These are phyloP conservation scores for Cherax destructor DNA, from an alignment of 1,140 invertebrate species.

Conservation along the genomic window DNA sequence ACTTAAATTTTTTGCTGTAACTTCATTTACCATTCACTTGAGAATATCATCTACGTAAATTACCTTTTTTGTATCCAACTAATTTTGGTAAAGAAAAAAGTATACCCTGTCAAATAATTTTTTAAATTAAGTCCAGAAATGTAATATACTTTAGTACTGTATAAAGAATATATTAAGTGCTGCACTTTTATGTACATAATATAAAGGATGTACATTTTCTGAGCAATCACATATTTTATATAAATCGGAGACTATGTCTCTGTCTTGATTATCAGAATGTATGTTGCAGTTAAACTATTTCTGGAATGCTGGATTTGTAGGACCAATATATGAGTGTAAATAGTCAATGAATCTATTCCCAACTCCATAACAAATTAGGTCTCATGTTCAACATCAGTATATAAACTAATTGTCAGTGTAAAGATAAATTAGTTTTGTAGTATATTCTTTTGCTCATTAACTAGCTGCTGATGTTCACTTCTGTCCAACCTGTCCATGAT, in stretches of 20 bases:
- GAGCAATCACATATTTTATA: slow-evolving; percentile 14
- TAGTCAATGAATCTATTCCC: too few relatives aligned
- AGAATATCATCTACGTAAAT: too few relatives aligned
- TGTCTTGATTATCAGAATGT: neutral
- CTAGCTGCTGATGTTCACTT: neutral
- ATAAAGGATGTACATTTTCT: neutral
- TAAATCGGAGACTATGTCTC: neutral
- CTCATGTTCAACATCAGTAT: neutral
- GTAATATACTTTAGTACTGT: neutral
- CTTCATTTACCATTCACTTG: too few relatives aligned
- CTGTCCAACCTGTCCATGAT: neutral
- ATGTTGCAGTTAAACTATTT: slow-evolving; percentile 8
- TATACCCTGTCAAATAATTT: neutral
- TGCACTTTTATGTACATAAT: neutral
- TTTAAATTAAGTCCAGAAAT: neutral
- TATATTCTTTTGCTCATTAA: neutral
- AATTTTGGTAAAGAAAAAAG: neutral
- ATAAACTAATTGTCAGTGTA: neutral
- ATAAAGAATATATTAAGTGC: neutral
- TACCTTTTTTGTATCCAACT: neutral
- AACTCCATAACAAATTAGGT: neutral
- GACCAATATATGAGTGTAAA: neutral
- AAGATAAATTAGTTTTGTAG: neutral
- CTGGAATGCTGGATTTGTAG: slow-evolving; percentile 23
- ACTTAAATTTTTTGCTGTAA: too few relatives aligned